Conservation (phyloP, 2,888 invertebrate species). For the Erannis defoliaria region DNA sequence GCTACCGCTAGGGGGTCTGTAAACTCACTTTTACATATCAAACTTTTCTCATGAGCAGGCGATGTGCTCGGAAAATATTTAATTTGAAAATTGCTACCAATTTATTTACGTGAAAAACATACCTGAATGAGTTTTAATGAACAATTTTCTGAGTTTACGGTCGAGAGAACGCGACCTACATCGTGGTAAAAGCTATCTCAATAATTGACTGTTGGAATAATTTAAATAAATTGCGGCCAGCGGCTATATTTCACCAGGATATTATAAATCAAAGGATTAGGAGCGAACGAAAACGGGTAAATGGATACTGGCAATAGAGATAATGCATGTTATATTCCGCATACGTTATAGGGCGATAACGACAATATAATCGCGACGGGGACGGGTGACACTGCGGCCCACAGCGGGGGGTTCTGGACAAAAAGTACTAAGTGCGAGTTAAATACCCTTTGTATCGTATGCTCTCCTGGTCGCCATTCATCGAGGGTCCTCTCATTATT, state of each 20-base stretch:
- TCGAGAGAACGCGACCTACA: constrained; percentile 64
- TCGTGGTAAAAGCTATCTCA: constrained; percentile 76
- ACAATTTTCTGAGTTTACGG: constrained; percentile 54
- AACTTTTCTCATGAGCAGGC: constrained; percentile 57
- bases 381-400: constrained; percentile 53
- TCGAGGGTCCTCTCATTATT: constrained; percentile 85
- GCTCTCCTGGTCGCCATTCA: constrained; percentile 74
- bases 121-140: constrained; percentile 55
- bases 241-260: constrained; percentile 78
- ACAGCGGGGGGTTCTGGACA: constrained; percentile 69
- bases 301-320: constrained; percentile 82
- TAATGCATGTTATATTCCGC: constrained; percentile 83
- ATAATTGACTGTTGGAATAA: constrained; percentile 85
- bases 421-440: constrained; percentile 86
- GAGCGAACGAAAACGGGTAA: constrained; percentile 67
- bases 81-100: constrained; percentile 52
- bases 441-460: constrained; percentile 84
- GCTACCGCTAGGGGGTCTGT: constrained; percentile 54
- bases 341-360: constrained; percentile 85
- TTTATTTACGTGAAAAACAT: constrained; percentile 51
- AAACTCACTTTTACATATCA: constrained; percentile 61
- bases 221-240: constrained; percentile 82
- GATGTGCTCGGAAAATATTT: constrained; percentile 33
- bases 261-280: constrained; percentile 86
- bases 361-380: constrained; percentile 77